Evolutionary conservation across 2,888 invertebrate genomes (phyloP), one percentile per base, ranked within the genome.

Genomic region (Serripes groenlandicus): DNA sequence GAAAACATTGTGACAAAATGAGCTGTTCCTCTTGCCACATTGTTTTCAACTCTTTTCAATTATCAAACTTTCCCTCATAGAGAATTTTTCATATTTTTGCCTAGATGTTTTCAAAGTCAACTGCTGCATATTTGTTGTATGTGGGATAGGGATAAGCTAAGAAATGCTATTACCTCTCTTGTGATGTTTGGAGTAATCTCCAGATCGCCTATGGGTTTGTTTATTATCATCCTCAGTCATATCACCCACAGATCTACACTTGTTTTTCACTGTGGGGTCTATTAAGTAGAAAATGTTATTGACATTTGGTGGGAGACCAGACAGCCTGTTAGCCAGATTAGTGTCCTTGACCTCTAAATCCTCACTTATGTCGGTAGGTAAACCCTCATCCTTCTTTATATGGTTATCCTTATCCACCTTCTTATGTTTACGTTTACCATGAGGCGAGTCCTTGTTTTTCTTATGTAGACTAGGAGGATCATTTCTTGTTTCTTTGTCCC

Each of bases 251-350:
- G 83, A 84, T 71, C 80, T 83, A 74, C 82, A 86, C 28, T 84
- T 86, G 69, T 85, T 83, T 78, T 88, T 88, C n/a, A 87, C 88
- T 1, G 91, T 91, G 0, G 91, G 91, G 72, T 91, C 91, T 66
- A 91, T 91, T 62, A 90, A 85, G 75, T 89, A 87, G 74, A 91
- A 91, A 69, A 91, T 88, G 80, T 91, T 91, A 23, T 86, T 89
- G 11, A 80, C 52, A 68, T 72, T 79, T 30, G 81, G 35, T 5
- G 83, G 78, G n/a, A 80, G 32, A 60, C 83, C 84, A 0, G 83
- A 85, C 28, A 84, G 54, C 21, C 86, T 78, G 30, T 81, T 85
- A 26, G 69, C 52, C 35, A 56, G 73, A 78, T 58, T 73, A 74
- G 82, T 69, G 52, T 78, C 75, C 30, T 52, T 75, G 21, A 74